These are phyloP conservation scores for Cristatella mucedo DNA, from an alignment of 2,888 invertebrate genomes.

Conservation along the genomic window DNA sequence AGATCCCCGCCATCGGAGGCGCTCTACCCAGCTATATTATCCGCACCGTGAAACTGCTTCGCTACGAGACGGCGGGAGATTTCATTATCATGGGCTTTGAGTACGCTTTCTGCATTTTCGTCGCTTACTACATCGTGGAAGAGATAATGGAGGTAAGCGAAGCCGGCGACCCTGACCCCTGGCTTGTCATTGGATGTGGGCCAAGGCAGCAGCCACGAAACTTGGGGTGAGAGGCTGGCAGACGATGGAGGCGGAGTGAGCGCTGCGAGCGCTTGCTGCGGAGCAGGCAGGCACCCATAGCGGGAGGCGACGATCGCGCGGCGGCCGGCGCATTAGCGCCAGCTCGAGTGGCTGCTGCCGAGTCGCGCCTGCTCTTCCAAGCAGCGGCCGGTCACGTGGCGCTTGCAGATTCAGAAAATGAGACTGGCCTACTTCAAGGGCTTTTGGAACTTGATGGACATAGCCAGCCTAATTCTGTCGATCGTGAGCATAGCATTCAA, in stretches of 20 bases:
- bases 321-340: too few species aligned
- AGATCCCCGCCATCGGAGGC: slow-evolving; percentile 50
- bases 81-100: slow-evolving; percentile 40
- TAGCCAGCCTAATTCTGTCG: slow-evolving; percentile 41
- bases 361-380: too few species aligned
- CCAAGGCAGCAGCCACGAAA: too few species aligned
- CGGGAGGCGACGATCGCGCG: too few species aligned
- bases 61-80: slow-evolving; percentile 39
- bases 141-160: slow-evolving; percentile 39
- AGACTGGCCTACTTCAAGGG: slow-evolving; percentile 36
- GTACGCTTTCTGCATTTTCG: slow-evolving; percentile 39
- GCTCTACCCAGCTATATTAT: slow-evolving; percentile 44
- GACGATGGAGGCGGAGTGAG: too few species aligned
- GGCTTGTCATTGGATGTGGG: too few species aligned
- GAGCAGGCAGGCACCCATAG: too few species aligned
- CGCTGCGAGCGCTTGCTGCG: too few species aligned
- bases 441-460: slow-evolving; percentile 49
- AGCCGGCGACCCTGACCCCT: too few species aligned
- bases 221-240: too few species aligned
- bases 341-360: too few species aligned
- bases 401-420: slow-evolving; percentile 11
- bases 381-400: too few species aligned
- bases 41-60: slow-evolving; percentile 43
- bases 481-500: slow-evolving; percentile 34
- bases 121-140: slow-evolving; percentile 43